Conservation (phyloP, 1,140 invertebrate species). For the Scaptomyza graminum region DNA sequence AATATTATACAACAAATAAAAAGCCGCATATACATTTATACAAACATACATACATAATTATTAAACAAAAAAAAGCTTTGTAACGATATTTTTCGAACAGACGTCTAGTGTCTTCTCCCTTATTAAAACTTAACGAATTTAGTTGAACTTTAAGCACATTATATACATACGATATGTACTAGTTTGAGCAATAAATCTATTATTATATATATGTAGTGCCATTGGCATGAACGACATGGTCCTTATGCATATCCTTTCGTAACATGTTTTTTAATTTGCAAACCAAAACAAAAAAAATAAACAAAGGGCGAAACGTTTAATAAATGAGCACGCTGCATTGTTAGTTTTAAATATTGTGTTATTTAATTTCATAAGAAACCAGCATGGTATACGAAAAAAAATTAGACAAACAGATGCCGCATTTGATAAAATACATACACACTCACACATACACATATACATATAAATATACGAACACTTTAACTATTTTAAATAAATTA, state of each 20-base stretch:
- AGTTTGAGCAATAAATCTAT: slow-evolving; percentile 48
- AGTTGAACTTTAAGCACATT: slow-evolving; percentile 72
- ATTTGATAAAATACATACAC: slow-evolving; percentile 59
- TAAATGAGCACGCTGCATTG: slow-evolving; percentile 65
- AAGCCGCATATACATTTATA: slow-evolving; percentile 36
- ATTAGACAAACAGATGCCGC: slow-evolving; percentile 48
- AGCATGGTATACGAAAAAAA: slow-evolving; percentile 65
- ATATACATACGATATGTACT: slow-evolving; percentile 39
- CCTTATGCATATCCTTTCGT: slow-evolving; percentile 74
- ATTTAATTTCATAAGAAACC: slow-evolving; percentile 75
- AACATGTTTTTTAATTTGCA: slow-evolving; percentile 50
- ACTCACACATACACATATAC: slow-evolving; percentile 34
- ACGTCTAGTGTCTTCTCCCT: slow-evolving; percentile 48
- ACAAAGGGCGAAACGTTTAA: slow-evolving; percentile 39
- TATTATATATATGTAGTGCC: slow-evolving; percentile 50
- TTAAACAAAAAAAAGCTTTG: slow-evolving; percentile 53
- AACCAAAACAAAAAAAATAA: slow-evolving; percentile 34
- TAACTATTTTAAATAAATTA: slow-evolving; percentile 76
- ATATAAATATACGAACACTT: slow-evolving; percentile 51
- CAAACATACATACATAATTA: slow-evolving; percentile 13
- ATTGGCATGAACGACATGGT: slow-evolving; percentile 59
- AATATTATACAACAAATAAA: slow-evolving; percentile 41
- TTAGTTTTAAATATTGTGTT: slow-evolving; percentile 76
- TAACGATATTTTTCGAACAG: slow-evolving; percentile 61
- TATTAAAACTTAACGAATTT: slow-evolving; percentile 62